Evolutionary conservation across 2,888 invertebrate genomes (phyloP).

Genomic region (Salticus scenicus): DNA sequence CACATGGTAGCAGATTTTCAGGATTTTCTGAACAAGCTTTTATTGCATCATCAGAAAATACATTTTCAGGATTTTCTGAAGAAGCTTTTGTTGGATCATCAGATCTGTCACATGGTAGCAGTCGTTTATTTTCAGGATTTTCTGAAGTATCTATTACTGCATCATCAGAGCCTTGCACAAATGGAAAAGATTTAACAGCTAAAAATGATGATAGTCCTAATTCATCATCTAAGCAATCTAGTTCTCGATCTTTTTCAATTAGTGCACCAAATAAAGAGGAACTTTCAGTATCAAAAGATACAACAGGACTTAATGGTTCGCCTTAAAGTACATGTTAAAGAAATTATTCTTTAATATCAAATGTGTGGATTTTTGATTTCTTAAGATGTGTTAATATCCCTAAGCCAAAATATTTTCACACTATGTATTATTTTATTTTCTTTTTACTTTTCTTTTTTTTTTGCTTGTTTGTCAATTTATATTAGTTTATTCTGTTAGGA

Average conservation of each 20-base stretch:
- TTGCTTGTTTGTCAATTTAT: too few relatives aligned
- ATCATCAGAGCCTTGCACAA: slow-evolving; percentile 51
- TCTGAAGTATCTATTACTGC: too few relatives aligned
- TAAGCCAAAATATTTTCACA: too few relatives aligned
- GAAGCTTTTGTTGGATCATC: slow-evolving; percentile 45
- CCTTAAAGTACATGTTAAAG: slow-evolving; percentile 41
- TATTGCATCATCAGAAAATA: slow-evolving; percentile 47
- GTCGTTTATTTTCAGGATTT: slow-evolving; percentile 35
- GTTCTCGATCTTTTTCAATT: slow-evolving; percentile 41
- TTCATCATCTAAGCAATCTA: slow-evolving; percentile 47
- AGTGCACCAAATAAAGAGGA: slow-evolving; percentile 47
- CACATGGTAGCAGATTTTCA: slow-evolving; percentile 25
- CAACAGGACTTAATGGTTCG: slow-evolving; percentile 54
- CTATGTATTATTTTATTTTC: too few relatives aligned
- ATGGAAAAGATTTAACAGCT: slow-evolving; percentile 51
- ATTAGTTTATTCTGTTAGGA: too few relatives aligned
- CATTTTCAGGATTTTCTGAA: slow-evolving; percentile 56
- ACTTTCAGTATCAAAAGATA: slow-evolving; percentile 43
- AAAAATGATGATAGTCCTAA: slow-evolving; percentile 44
- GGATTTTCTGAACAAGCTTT: slow-evolving; percentile 49
- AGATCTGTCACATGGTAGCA: slow-evolving; percentile 50
- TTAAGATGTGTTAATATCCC: too few relatives aligned
- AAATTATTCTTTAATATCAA: too few relatives aligned
- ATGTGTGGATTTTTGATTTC: too few relatives aligned
- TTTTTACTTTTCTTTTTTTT: too few relatives aligned